These are phyloP conservation scores for Dreissena polymorpha DNA, from an alignment of 1,140 invertebrate genomes.

Conservation along the genomic window DNA sequence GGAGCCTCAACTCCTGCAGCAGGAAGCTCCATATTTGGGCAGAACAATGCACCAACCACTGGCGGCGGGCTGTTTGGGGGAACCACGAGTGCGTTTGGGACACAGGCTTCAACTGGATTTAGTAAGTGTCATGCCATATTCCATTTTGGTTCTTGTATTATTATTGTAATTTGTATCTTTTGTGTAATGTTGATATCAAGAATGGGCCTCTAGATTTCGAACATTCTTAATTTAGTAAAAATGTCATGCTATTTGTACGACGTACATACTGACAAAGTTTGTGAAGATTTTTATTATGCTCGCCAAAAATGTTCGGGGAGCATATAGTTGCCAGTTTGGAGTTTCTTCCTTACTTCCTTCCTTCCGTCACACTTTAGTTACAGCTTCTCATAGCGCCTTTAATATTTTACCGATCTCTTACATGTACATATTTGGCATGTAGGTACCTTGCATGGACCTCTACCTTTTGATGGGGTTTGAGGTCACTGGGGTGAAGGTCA, in stretches of 20 bases:
- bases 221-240: neutral
- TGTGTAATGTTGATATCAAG: neutral
- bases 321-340: too few relatives aligned
- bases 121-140: conserved; percentile 53
- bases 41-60: neutral
- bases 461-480: too few relatives aligned
- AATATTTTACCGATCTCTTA: too few relatives aligned
- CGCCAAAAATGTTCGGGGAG: too few relatives aligned
- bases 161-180: too few relatives aligned
- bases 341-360: too few relatives aligned
- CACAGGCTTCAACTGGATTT: conserved; percentile 50
- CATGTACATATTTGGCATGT: too few relatives aligned
- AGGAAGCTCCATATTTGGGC: conserved; percentile 25
- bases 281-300: neutral
- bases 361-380: too few relatives aligned
- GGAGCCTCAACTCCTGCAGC: conserved; percentile 41
- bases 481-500: too few relatives aligned
- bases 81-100: conserved; percentile 58
- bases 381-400: too few relatives aligned
- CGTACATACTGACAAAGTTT: neutral
- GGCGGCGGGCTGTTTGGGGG: conserved; percentile 19
- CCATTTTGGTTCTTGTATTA: too few relatives aligned
- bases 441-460: too few relatives aligned
- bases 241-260: neutral
- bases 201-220: neutral